These are phyloP conservation scores for Melieria crassipennis DNA, from an alignment of 2,888 invertebrate species.

Conservation along the genomic window DNA sequence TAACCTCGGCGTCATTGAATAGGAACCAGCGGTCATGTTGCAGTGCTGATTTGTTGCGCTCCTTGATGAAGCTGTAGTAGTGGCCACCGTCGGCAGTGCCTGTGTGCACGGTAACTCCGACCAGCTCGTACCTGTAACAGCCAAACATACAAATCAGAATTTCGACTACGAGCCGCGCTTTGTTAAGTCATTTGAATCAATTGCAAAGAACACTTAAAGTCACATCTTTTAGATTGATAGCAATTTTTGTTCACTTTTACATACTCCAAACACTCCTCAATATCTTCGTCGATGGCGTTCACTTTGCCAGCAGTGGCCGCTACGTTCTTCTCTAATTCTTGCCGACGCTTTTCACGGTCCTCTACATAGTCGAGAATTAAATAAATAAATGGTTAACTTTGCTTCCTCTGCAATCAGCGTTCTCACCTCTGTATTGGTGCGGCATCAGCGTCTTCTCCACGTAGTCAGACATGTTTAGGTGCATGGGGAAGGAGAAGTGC, in stretches of 20 bases:
- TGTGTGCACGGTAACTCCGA: conserved; percentile 96
- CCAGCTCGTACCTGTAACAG: conserved; percentile 76
- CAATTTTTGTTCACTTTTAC: conserved; percentile 45
- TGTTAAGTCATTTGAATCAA: neutral
- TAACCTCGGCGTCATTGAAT: conserved; percentile 93
- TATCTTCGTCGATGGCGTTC: conserved; percentile 66
- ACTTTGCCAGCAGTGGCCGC: conserved; percentile 47
- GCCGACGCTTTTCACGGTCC: conserved; percentile 69
- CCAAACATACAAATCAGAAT: neutral
- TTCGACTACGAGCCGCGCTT: neutral
- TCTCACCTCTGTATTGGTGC: conserved; percentile 80
- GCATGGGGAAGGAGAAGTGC: conserved; percentile 93
- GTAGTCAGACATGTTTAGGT: conserved; percentile 93
- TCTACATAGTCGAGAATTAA: conserved; percentile 62
- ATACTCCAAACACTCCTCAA: conserved; percentile 80
- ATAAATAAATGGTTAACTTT: conserved; percentile 3
- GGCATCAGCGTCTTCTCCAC: conserved; percentile 94
- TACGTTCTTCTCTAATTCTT: conserved; percentile 57
- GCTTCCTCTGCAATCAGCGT: neutral
- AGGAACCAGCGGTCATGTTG: conserved; percentile 90
- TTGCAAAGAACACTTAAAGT: neutral
- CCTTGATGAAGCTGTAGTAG: conserved; percentile 95
- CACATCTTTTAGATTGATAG: neutral
- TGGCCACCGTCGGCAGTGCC: conserved; percentile 98
- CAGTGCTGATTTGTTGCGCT: conserved; percentile 74